Percentiles rank a stretch among this genome's conserved stretches.
phyloP scores from a whole-genome alignment of 1,140 invertebrate genomes.

The Ditylenchus dipsaci region DNA sequence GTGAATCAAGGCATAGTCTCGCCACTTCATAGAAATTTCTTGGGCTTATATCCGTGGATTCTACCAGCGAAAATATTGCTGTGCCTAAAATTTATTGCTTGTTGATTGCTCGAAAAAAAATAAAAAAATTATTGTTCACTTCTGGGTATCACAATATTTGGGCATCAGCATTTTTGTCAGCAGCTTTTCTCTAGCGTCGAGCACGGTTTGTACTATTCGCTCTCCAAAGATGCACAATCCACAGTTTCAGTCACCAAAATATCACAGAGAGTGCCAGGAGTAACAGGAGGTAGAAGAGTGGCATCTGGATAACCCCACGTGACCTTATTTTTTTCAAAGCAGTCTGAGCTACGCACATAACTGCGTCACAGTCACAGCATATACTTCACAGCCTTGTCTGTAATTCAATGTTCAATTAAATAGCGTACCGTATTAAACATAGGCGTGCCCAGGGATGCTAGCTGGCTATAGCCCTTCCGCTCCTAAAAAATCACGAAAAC shows the following conservation, averaged over 20 bases:
- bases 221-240: conserved; percentile 28
- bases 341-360: conserved; percentile 25
- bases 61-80: conserved; percentile 20
- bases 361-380: conserved; percentile 21
- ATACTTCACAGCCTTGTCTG: conserved; percentile 1
- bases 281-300: conserved; percentile 16
- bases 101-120: too few species aligned
- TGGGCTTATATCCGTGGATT: neutral
- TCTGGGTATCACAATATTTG: conserved; percentile 14
- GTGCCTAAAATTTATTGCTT: too few species aligned
- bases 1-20: conserved; percentile 10
- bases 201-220: conserved; percentile 18
- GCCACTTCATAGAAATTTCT: conserved; percentile 15
- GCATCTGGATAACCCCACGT: conserved; percentile 11
- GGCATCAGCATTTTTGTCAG: conserved; percentile 1
- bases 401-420: neutral
- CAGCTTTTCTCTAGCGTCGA: conserved; percentile 17
- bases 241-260: conserved; percentile 25
- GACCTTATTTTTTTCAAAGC: conserved; percentile 14
- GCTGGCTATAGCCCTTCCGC: too few species aligned
- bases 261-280: conserved; percentile 5
- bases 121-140: too few species aligned
- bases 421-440: neutral
- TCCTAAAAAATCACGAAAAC: too few species aligned
- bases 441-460: too few species aligned